Evolutionary conservation across 2,113 vertebrate genomes (phyloP), one percentile per base, ranked within the genome.

Genomic region (Halichoeres trimaculatus): DNA sequence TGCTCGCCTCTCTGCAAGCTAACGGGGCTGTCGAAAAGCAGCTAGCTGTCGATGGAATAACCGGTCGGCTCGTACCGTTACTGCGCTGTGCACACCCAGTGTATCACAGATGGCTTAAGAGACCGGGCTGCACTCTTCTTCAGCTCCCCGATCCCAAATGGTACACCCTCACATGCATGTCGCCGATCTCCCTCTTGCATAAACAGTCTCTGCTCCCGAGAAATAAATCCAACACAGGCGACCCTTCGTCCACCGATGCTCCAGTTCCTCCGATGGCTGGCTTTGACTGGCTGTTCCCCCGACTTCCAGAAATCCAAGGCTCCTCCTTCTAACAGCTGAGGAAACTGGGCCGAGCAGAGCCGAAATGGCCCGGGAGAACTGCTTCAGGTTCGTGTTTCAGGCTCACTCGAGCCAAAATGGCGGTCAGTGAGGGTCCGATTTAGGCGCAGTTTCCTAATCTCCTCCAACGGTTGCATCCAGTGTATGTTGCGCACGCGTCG

Each of bases 341-440:
- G 91, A 92, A 91, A 89, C 92, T 88, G 85, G 13, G n/a, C 24
- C 41, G n/a, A 3, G 1, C n/a, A 3, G 89, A 92, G 78, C 93
- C 93, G 67, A 62, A 83, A 91, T 93, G 94, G 89, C 66, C 59
- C 20, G 59, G 38, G 63, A 52, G 5, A 22, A 20, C 0, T 17
- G n/a, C 47, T 26, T 16, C 30, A 0, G n/a, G 1, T 53, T 41
- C 4, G 58, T 22, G 24, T 30, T 4, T 5, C 2, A 19, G n/a
- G 23, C 10, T 1, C 10, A 3, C 6, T 7, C 1, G 94, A 93
- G 82, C 94, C 94, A 93, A 93, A 20, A 94, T 94, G 94, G 75
- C 88, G 75, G 22, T 5, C 14, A 0, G 1, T 12, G 53, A 19
- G 13, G 74, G 64, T 61, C 55, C 55, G 62, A 67, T 80, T 47